Evolutionary conservation across 2,888 invertebrate genomes (phyloP).

Genomic region (Lymantria dispar): DNA sequence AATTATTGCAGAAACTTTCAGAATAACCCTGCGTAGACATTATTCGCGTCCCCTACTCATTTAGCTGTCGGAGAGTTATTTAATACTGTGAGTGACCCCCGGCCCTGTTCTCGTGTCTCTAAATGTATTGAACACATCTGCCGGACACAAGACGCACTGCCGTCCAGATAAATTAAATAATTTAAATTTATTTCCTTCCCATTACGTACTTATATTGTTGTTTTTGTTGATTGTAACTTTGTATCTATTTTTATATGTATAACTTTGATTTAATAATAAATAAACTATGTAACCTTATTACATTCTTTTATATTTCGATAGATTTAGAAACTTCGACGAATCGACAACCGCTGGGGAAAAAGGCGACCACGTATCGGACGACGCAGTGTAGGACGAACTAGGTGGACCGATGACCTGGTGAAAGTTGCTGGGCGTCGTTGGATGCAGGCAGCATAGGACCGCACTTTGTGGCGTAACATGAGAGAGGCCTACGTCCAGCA

Average conservation of each 20-base stretch:
- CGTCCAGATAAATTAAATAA: conserved; percentile 61
- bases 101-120: conserved; percentile 54
- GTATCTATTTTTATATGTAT: neutral
- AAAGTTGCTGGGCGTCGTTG: no score
- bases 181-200: conserved; percentile 47
- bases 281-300: no score
- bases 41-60: conserved; percentile 73
- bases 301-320: no score
- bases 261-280: neutral
- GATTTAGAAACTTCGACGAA: no score
- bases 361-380: no score
- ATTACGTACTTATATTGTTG: conserved; percentile 20
- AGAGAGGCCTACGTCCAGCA: no score
- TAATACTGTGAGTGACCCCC: conserved; percentile 78
- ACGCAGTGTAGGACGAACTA: no score
- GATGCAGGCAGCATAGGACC: no score
- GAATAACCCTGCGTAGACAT: conserved; percentile 47
- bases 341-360: no score
- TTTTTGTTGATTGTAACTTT: conserved; percentile 5
- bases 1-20: conserved; percentile 27
- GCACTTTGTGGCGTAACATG: no score
- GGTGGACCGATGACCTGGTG: no score
- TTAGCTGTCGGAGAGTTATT: conserved; percentile 80
- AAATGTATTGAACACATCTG: conserved; percentile 76
- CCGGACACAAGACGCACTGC: conserved; percentile 59